phyloP scores from a whole-genome alignment of 37 sponge, comb jelly and placozoan genomes.

The Geodia barretti region DNA sequence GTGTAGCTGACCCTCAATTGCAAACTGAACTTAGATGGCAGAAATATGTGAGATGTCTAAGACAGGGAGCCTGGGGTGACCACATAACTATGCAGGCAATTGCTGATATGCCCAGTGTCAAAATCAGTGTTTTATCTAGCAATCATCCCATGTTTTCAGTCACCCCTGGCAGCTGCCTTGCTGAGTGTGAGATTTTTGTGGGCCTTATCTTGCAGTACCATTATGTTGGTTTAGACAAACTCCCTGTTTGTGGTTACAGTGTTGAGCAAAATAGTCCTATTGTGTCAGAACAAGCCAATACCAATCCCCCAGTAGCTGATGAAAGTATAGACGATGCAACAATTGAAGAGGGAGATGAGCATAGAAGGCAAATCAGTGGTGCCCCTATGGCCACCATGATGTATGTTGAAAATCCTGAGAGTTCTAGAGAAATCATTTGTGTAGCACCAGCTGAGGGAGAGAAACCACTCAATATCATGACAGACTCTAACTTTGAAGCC shows the following conservation, averaged over 20 bases:
- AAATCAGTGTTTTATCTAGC: neutral
- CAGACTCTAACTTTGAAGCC: conserved; percentile 25
- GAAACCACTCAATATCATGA: conserved; percentile 21
- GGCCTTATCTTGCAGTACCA: too few relatives aligned
- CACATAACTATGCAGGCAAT: conserved; percentile 9
- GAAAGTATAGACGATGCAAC: too few relatives aligned
- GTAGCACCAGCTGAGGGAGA: conserved; percentile 24
- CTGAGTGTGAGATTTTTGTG: neutral
- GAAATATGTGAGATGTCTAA: conserved; percentile 8
- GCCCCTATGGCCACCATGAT: conserved; percentile 14
- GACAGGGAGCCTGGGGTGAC: conserved; percentile 30
- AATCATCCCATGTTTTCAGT: neutral
- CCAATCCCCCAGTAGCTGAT: too few relatives aligned
- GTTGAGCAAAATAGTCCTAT: too few relatives aligned
- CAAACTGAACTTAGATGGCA: neutral
- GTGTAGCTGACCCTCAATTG: conserved; percentile 4
- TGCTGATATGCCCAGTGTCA: conserved; percentile 1
- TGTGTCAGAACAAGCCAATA: too few relatives aligned
- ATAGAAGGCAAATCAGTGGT: conserved; percentile 16
- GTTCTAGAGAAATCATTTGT: neutral
- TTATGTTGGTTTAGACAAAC: too few relatives aligned
- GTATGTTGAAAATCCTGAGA: conserved; percentile 31
- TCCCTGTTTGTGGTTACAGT: too few relatives aligned
- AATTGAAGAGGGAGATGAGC: conserved; percentile 19
- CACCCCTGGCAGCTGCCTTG: neutral